Evolutionary conservation across 2,113 vertebrate species (phyloP), one percentile per base, ranked within the genome.

Genomic region (Tachysurus fulvidraco): DNA sequence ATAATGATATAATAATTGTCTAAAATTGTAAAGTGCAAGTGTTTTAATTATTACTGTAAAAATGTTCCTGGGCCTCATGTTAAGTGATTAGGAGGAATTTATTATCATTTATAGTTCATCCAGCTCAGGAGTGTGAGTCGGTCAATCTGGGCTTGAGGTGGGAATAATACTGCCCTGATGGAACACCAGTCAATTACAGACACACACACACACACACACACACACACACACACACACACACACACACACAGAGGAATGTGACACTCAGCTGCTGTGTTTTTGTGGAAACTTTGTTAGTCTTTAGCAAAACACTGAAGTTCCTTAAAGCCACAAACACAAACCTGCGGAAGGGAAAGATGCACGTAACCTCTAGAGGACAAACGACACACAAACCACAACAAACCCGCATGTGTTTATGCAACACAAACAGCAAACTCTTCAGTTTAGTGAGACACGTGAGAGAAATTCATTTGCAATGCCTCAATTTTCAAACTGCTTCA

Each of bases 281-380:
- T 23, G 41, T 73, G 41, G 69, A 73, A 73, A 73, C 69, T 12
- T 2, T 23, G 44, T 23, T 44, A 23, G 10, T 36, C 69, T 9
- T 73, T 44, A 23, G 19, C 13, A n/a, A 76, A 76, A 88, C 85
- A 50, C 36, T 77, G 82, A 79, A 88, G 91, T 92, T 91, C 87
- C 90, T 91, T 84, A 89, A 64, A 83, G 86, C 79, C 91, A 88
- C n/a, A 59, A 89, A 92, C 88, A 91, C 88, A 77, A 77, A 44
- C 41, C 19, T 10, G 55, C 57, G 44, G 36, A 16, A 84, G 36
- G 74, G 59, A 13, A 0, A 86, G 67, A 87, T 83, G 87, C 82
- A 65, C 44, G 74, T 81, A 88, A 87, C 86, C 69, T 88, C 69
- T 11, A 81, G 71, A 50, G 60, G 86, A 76, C 83, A 73, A 71